These are phyloP conservation scores for Laticauda colubrina DNA, from an alignment of 2,113 vertebrate genomes.

Conservation along the genomic window DNA sequence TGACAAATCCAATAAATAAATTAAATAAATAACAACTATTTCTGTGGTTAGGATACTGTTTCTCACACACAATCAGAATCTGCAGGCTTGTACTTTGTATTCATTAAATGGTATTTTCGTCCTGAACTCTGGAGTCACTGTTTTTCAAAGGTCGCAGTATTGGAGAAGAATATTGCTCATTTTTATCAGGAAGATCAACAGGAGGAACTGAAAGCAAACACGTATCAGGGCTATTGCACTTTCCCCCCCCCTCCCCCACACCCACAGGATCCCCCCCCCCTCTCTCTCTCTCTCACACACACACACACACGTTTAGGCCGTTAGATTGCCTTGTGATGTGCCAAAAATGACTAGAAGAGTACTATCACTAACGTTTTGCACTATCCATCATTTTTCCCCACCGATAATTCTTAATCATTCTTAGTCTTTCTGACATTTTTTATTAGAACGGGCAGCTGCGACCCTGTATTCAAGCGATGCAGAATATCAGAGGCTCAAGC, in stretches of 20 bases:
- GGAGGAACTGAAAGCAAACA: not conserved
- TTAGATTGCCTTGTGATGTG: not conserved
- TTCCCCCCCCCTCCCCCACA: no score
- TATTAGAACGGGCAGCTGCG: not conserved
- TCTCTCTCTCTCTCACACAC: no score
- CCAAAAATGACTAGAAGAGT: not conserved
- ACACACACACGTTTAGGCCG: not conserved
- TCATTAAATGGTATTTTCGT: not conserved
- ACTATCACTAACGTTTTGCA: not conserved
- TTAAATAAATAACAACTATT: not conserved
- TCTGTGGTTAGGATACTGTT: not conserved
- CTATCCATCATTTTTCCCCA: not conserved
- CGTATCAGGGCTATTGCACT: not conserved
- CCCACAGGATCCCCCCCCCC: no score
- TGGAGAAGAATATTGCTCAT: not conserved
- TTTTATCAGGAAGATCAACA: not conserved
- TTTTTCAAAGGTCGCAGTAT: not conserved
- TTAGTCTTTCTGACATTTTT: not conserved
- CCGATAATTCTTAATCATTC: no score
- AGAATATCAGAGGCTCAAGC: not conserved
- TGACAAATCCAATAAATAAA: no score
- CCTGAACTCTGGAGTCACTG: not conserved
- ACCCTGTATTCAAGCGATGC: not conserved
- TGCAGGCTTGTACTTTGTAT: not conserved
- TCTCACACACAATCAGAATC: not conserved